Conservation (phyloP, 2,797 vertebrate genomes). For the Hipposideros larvatus region DNA sequence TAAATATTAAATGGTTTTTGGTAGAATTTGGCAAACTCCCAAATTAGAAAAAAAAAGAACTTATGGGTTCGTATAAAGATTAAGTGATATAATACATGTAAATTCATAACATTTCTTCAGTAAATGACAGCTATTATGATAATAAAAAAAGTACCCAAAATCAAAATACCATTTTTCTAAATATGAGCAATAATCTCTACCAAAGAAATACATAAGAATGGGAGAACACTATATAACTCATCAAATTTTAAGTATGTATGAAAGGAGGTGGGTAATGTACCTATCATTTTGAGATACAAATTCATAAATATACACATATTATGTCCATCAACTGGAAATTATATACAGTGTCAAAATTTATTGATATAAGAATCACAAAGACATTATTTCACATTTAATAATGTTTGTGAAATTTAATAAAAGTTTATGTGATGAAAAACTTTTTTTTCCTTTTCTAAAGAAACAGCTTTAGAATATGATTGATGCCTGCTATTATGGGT, state of each 20-base stretch:
- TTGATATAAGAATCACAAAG: conserved; percentile 61
- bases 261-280: neutral
- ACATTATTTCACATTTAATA: conserved; percentile 69
- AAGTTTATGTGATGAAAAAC: conserved; percentile 9
- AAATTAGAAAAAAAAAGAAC: neutral
- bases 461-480: conserved; percentile 64
- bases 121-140: too few species aligned
- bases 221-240: conserved; percentile 9
- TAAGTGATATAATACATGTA: too few species aligned
- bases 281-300: neutral
- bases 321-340: conserved; percentile 47
- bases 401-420: conserved; percentile 72
- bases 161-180: conserved; percentile 60
- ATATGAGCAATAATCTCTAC: conserved; percentile 48
- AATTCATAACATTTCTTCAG: too few species aligned
- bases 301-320: conserved; percentile 34
- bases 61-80: too few species aligned
- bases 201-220: neutral
- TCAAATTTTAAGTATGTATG: conserved; percentile 48
- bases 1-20: neutral
- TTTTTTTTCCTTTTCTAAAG: conserved; percentile 48
- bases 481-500: conserved; percentile 54
- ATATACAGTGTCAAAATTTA: neutral
- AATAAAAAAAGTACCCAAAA: neutral
- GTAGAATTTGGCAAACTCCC: neutral